Evolutionary conservation across 2,113 vertebrate genomes (phyloP), one percentile per base, ranked within the genome.

Genomic region (Trematocara nigrifrons): DNA sequence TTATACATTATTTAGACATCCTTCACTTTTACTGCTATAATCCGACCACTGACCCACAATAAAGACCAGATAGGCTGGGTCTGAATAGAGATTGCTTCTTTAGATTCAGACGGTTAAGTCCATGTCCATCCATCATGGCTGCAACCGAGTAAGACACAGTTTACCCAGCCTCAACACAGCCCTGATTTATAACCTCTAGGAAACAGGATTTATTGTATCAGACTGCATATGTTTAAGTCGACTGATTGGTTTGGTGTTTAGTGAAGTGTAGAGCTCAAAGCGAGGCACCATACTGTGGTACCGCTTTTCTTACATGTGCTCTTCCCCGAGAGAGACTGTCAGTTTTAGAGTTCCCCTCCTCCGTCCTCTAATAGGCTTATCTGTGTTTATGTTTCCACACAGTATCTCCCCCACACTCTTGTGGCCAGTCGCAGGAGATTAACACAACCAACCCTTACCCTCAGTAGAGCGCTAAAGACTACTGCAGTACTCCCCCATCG

Each of bases 341-440:
- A 92, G 93, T 95, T 94, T 94, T 95, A 94, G 81, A 93, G 93
- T 13, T 64, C 29, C 59, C 91, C 82, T 33, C 66, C 79, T 85
- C 79, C 57, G 54, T 87, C 80, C 82, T 82, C 61, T 83, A 91
- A 88, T 88, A 83, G 82, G 83, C 86, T 91, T 86, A 91, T 95
- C 91, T 80, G 54, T 89, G 90, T 93, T 94, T 91, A 87, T 90
- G 88, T 92, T 94, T 95, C 90, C 87, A 83, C 82, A 59, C 83
- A 10, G 56, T 87, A 86, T 93, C 93, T 91, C 86, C 53, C 76
- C 76, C 83, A 79, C 89, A 84, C 77, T 84, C 79, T 93, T 84
- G 35, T 49, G 81, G 59, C 81, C 86, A 92, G 82, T 90, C 89
- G 47, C 61, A 57, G 38, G 81, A 86, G 85, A 85, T 79, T 79